These are phyloP conservation scores for Terrapene triunguis DNA, from an alignment of 2,113 vertebrate species.

Conservation along the genomic window DNA sequence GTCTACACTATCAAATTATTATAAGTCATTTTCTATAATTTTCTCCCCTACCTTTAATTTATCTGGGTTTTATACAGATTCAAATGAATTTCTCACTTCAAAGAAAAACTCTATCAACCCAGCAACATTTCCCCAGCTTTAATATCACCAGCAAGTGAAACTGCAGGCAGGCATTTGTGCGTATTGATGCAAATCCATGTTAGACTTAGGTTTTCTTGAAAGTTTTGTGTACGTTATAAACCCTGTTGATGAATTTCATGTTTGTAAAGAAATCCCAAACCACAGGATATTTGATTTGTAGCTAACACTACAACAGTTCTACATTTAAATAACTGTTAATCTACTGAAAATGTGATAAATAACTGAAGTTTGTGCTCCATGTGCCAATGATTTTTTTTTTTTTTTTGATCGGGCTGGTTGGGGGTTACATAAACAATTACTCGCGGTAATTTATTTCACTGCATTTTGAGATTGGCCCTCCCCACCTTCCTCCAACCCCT, in stretches of 20 bases:
- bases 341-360: background rate
- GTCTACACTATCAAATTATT: background rate
- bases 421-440: rapidly evolving
- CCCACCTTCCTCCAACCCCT: rapidly evolving
- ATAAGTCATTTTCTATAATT: background rate
- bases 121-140: background rate
- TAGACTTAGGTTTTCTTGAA: background rate
- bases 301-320: background rate
- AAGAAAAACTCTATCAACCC: background rate
- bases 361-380: background rate
- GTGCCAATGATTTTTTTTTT: background rate
- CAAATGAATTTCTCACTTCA: background rate
- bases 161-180: background rate
- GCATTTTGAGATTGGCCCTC: background rate
- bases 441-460: background rate
- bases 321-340: background rate
- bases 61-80: background rate
- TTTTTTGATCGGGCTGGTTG: background rate
- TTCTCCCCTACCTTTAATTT: background rate
- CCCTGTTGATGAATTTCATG: background rate
- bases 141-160: slow-evolving; percentile 7
- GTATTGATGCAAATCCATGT: background rate
- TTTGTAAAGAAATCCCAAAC: background rate
- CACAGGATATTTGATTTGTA: background rate
- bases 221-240: background rate